Conservation (phyloP, 2,113 vertebrate genomes). For the Psettodes erumei region DNA sequence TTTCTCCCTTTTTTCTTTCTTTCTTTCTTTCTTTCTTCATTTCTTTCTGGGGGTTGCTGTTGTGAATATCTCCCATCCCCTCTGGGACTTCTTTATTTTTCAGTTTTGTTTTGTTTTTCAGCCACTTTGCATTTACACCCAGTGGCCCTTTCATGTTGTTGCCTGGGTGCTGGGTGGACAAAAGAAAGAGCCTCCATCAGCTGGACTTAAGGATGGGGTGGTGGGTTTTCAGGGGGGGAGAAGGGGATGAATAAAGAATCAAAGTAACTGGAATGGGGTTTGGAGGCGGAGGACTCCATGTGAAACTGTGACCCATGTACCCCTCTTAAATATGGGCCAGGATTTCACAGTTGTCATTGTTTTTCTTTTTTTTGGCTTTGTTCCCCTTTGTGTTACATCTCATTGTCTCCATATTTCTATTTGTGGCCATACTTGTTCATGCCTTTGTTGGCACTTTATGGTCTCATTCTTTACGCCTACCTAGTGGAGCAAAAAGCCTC, state of each 20-base stretch:
- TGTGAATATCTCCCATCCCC: conserved; percentile 85
- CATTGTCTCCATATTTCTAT: conserved; percentile 56
- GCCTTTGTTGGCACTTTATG: conserved; percentile 38
- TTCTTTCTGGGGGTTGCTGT: conserved; percentile 75
- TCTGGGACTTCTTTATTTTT: conserved; percentile 83
- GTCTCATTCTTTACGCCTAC: conserved; percentile 27
- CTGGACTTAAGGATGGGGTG: conserved; percentile 83
- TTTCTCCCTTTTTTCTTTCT: conserved; percentile 21
- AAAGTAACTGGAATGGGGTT: conserved; percentile 76
- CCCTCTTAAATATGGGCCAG: conserved; percentile 71
- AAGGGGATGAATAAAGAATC: conserved; percentile 79
- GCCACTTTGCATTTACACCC: conserved; percentile 79
- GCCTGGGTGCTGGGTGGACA: conserved; percentile 87
- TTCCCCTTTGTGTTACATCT: conserved; percentile 46
- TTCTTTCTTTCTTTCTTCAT: conserved; percentile 30
- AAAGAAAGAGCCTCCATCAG: conserved; percentile 86
- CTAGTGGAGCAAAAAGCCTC: not conserved
- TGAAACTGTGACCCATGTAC: conserved; percentile 77
- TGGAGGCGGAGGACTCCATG: conserved; percentile 73
- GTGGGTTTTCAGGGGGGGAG: conserved; percentile 38
- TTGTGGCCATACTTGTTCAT: conserved; percentile 31
- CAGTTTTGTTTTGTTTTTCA: conserved; percentile 75
- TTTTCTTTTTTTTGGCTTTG: conserved; percentile 40
- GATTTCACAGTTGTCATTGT: conserved; percentile 70
- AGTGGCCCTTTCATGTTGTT: conserved; percentile 91